Evolutionary conservation across 2,113 vertebrate species (phyloP), one percentile per base, ranked within the genome.

Genomic region (Tragulus kanchil): DNA sequence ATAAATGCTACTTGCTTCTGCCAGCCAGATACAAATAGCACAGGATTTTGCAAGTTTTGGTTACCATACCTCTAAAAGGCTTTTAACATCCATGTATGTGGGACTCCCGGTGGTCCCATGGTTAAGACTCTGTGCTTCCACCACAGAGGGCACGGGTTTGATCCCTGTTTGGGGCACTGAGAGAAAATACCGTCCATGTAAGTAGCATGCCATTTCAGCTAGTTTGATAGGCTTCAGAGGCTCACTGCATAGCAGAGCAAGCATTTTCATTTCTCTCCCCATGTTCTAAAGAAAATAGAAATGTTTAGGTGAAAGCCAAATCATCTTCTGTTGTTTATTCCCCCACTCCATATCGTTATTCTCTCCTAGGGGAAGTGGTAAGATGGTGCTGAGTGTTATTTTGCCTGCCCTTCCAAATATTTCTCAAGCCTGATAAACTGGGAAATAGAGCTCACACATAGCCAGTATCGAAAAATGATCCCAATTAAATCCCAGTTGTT

Each of bases 41-140:
- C 48, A 87, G 67, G 19, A 56, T 94, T 88, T 85, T 94, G 69
- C 36, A 65, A 56, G 52, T 75, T 88, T 90, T 91, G 85, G 50
- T 86, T 48, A 77, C 36, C n/a, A 67, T 79, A 67, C 89, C n/a
- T 19, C 48, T 17, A 78, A 65, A 54, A 65, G 11, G 28, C 50
- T 52, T 81, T n/a, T 26, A 73, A 67, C 85, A 61, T 45, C 83
- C 28, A 9, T n/a, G 6, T 23, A 45, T 71, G 36, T 71, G 42
- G 69, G 36, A 42, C 36, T 36, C 42, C 69, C 45, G 69, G 5
- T 23, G 36, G 36, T 71, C 69, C 36, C 12, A 10, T 23, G 36
- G 36, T 71, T 23, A 71, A 45, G 69, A 71, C 19, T 71, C 36
- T 36, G 12, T 71, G 10, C 19, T 71, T 45, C 19, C 10, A 6